Evolutionary conservation across 2,797 vertebrate genomes (phyloP).

Genomic region (Prunella strophiata): DNA sequence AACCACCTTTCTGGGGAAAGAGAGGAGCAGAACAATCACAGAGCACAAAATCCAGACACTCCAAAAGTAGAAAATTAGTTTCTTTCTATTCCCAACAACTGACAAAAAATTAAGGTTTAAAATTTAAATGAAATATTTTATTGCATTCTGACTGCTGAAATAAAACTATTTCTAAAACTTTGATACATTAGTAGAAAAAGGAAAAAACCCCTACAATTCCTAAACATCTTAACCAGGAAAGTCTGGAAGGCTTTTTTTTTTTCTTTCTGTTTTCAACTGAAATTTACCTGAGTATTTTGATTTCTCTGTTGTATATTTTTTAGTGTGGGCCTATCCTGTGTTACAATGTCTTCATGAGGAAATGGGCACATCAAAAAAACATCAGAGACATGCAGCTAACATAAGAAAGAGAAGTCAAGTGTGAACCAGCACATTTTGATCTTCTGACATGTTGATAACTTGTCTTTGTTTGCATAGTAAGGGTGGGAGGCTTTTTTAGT

Average conservation of each 20-base stretch:
- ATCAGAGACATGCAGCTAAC: background rate
- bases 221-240: background rate
- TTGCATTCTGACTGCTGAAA: background rate
- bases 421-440: background rate
- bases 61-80: background rate
- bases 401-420: background rate
- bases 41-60: background rate
- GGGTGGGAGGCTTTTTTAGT: background rate
- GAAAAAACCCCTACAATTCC: background rate
- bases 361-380: background rate
- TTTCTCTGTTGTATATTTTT: background rate
- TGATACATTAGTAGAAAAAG: background rate
- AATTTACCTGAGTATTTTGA: background rate
- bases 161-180: background rate
- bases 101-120: background rate
- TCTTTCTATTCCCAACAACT: background rate
- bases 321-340: background rate
- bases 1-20: conserved; percentile 17
- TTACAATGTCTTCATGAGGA: background rate
- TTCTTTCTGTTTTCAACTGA: background rate
- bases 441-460: background rate
- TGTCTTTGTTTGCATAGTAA: background rate
- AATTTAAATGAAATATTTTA: background rate
- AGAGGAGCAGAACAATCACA: background rate
- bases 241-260: background rate